Evolutionary conservation across 2,797 vertebrate genomes (phyloP).

Genomic region (Catharus ustulatus): DNA sequence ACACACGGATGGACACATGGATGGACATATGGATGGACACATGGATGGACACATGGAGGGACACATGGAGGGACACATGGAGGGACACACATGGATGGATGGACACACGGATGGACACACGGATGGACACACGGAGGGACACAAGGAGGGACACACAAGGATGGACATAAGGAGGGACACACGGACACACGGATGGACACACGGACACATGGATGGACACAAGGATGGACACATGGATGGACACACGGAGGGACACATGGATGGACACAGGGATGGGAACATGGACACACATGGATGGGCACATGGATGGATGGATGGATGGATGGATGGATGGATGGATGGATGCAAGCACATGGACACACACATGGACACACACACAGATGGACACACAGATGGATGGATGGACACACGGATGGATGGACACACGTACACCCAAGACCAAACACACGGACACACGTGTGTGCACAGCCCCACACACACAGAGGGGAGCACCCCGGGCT

Average conservation of each 20-base stretch:
- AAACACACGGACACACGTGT: neutral
- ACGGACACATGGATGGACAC: too few relatives aligned
- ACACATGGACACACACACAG: too few relatives aligned
- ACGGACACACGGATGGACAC: too few relatives aligned
- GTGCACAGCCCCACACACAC: neutral
- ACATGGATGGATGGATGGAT: neutral
- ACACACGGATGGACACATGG: too few relatives aligned
- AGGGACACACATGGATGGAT: neutral
- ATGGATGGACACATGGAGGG: neutral
- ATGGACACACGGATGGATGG: neutral
- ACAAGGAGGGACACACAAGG: accelerated
- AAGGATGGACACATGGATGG: too few relatives aligned
- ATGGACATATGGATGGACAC: too few relatives aligned
- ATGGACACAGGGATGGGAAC: too few relatives aligned
- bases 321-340: neutral
- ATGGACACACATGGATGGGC: neutral
- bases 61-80: neutral
- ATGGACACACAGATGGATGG: too few relatives aligned
- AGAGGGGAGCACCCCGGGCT: accelerated
- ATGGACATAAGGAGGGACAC: neutral
- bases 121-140: neutral
- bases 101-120: neutral
- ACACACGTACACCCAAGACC: too few relatives aligned
- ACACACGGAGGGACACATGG: neutral
- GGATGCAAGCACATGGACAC: too few relatives aligned